Evolutionary conservation across 2,113 vertebrate species (phyloP).

Genomic region (Thamnophis sirtalis): DNA sequence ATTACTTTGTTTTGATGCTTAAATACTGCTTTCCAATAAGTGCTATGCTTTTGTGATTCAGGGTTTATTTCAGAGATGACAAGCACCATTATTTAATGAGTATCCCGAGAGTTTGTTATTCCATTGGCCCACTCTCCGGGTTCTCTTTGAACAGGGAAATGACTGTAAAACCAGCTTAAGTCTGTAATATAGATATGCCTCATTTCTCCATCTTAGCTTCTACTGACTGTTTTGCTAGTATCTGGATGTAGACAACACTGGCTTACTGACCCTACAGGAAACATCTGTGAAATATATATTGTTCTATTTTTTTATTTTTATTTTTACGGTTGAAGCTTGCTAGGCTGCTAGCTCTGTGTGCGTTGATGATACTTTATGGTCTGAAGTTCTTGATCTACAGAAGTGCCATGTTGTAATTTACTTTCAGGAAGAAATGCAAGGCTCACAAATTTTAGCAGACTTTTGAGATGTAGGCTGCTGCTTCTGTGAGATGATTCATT

Average conservation of each 20-base stretch:
- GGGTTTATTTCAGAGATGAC: neutral
- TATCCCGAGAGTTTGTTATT: neutral
- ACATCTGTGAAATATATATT: neutral
- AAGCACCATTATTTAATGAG: neutral
- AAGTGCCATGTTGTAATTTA: neutral
- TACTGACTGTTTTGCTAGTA: slow-evolving; percentile 11
- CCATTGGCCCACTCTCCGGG: neutral
- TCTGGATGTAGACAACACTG: slow-evolving; percentile 2
- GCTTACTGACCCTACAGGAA: slow-evolving; percentile 12
- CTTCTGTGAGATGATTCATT: neutral
- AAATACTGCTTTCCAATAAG: neutral
- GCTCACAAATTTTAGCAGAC: neutral
- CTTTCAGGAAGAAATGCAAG: slow-evolving; percentile 14
- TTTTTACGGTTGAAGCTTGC: neutral
- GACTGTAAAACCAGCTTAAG: neutral
- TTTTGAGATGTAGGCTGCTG: slow-evolving; percentile 5
- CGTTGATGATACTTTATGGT: neutral
- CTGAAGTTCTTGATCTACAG: neutral
- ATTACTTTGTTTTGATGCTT: neutral
- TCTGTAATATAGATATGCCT: neutral
- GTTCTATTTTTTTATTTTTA: neutral
- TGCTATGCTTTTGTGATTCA: neutral
- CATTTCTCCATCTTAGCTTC: neutral
- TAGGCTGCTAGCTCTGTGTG: neutral
- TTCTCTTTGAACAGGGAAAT: neutral